A percentile compares a stretch with the other conserved stretches of the same genome.
Evolutionary conservation across 2,888 invertebrate genomes (phyloP).

Genomic region (Drosophila phalerata): DNA sequence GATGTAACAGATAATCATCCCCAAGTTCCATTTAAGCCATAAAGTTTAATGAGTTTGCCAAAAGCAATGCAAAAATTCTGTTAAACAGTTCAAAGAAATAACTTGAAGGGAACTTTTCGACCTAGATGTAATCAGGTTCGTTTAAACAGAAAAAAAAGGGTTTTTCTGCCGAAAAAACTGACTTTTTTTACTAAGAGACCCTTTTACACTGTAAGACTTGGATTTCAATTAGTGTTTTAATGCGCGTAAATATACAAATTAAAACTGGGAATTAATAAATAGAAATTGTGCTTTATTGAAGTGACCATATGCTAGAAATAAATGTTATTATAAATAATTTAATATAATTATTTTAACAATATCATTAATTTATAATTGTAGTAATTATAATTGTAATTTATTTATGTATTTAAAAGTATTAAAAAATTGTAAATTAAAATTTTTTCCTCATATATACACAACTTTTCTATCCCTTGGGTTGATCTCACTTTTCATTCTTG

Average conservation of each 20-base stretch:
- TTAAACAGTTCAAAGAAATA: conserved; percentile 5
- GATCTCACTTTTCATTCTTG: background rate
- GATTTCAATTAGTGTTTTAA: background rate
- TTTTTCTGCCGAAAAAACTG: background rate
- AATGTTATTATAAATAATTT: no score
- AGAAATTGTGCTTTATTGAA: no score
- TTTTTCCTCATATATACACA: no score
- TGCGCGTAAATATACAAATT: no score
- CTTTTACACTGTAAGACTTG: background rate
- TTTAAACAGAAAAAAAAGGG: background rate
- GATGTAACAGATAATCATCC: conserved; percentile 53
- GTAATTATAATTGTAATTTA: no score
- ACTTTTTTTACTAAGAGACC: background rate
- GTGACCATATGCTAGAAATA: no score
- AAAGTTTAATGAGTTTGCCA: conserved; percentile 53
- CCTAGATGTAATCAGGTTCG: conserved; percentile 25
- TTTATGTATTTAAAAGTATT: no score
- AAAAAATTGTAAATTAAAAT: no score
- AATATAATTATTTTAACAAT: no score
- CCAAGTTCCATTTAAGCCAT: conserved; percentile 47
- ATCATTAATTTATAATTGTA: no score
- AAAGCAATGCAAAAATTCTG: conserved; percentile 11
- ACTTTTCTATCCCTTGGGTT: background rate
- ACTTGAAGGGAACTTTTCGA: background rate
- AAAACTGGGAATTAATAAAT: no score